Evolutionary conservation across 2,113 vertebrate species (phyloP), one percentile per base, ranked within the genome.

Genomic region (Nannobrachium achirus): DNA sequence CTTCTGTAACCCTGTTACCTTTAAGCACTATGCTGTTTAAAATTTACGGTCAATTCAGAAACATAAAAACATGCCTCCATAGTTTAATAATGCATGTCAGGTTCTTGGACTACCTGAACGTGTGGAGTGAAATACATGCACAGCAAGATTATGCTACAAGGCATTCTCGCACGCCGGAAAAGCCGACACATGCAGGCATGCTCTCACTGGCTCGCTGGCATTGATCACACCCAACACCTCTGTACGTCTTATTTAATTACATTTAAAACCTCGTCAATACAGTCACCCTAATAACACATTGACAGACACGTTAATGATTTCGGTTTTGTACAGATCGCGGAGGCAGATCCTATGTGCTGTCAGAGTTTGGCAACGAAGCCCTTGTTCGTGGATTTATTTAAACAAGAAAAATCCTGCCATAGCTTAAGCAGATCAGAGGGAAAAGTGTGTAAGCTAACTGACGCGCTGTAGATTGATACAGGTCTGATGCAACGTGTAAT

Each of bases 121-220:
- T 71, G 57, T 61, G 68, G 52, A 58, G 11, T 48, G 33, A 60
- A 41, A 53, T 74, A 45, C 64, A 45, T 66, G 56, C 48, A 41
- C 40, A 69, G 53, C 20, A 71, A 79, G 40, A 59, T 53, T 67
- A 33, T 33, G 25, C 25, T 46, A 79, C 55, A 64, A 6, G 46
- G 45, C 63, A 66, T 75, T 75, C 69, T 77, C 68, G 63, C 7
- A 63, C 25, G 18, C 3, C 48, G 46, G 63, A 66, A 79, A 85
- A 66, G 60, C 44, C 60, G 80, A 73, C 75, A 65, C 19, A n/a
- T n/a, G n/a, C n/a, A 19, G 56, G 39, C 80, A 9, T 46, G 80
- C 63, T 67, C 42, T 86, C 68, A 71, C 80, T 78, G 76, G 76
- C 14, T 70, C 45, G 7, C 5, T 11, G 62, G 63, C 53, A n/a